phyloP scores from a whole-genome alignment of 2,888 invertebrate genomes.

The Drosophila fulvimacula region DNA sequence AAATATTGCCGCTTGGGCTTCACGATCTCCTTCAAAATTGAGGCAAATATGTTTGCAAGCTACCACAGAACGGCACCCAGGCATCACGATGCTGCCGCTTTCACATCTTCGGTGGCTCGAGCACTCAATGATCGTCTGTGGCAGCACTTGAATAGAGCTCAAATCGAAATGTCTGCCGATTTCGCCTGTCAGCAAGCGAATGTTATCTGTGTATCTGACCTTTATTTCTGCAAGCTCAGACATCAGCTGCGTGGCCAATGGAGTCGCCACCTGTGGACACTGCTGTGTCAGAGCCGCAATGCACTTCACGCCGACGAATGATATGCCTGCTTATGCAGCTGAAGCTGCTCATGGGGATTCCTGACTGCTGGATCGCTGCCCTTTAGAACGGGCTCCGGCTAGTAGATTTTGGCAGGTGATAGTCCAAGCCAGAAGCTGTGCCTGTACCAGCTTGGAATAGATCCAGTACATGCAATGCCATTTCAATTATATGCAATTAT shows the following conservation, averaged over 20 bases:
- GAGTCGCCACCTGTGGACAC: constrained; percentile 89
- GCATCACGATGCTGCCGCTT: constrained; percentile 99
- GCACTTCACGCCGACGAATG: constrained; percentile 98
- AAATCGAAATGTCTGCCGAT: constrained; percentile 96
- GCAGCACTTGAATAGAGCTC: constrained; percentile 90
- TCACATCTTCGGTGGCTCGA: constrained; percentile 98
- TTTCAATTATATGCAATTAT: constrained; percentile 85
- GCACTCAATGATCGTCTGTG: constrained; percentile 92
- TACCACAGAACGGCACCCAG: constrained; percentile 98
- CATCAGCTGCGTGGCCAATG: constrained; percentile 88
- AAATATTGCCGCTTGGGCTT: constrained; percentile 98
- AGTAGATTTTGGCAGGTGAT: constrained; percentile 91
- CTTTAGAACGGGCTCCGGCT: constrained; percentile 89
- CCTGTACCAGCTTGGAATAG: constrained; percentile 96
- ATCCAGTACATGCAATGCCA: constrained; percentile 95
- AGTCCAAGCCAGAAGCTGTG: constrained; percentile 92
- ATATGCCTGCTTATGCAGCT: constrained; percentile 91
- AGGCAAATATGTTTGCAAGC: constrained; percentile 96
- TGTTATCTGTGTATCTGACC: constrained; percentile 94
- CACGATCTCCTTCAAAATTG: constrained; percentile 96
- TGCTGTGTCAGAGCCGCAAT: constrained; percentile 96
- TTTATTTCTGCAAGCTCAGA: too few species aligned
- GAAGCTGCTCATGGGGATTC: constrained; percentile 86
- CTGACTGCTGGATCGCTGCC: constrained; percentile 62
- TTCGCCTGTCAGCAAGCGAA: constrained; percentile 98